Evolutionary conservation across 2,797 vertebrate species (phyloP).

Genomic region (Diplodus puntazzo): DNA sequence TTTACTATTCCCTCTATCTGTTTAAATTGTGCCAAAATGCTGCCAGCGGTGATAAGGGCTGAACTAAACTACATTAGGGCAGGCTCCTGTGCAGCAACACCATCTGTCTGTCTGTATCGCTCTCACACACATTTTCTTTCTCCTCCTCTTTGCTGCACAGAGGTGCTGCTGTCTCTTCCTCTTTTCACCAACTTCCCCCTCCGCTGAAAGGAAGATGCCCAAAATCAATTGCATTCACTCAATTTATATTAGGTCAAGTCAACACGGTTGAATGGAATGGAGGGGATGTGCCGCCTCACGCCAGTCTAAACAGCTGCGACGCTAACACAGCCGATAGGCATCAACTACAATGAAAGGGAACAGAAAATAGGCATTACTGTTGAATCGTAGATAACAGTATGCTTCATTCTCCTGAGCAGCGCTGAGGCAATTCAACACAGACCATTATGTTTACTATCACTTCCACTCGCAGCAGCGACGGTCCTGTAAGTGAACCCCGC

Average conservation of each 20-base stretch:
- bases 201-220: slow-evolving; percentile 52
- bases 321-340: slow-evolving; percentile 58
- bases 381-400: slow-evolving; percentile 41
- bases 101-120: slow-evolving; percentile 76
- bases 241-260: slow-evolving; percentile 64
- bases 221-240: slow-evolving; percentile 76
- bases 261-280: slow-evolving; percentile 43
- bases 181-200: slow-evolving; percentile 45
- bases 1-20: slow-evolving; percentile 56
- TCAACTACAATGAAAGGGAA: slow-evolving; percentile 58
- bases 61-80: slow-evolving; percentile 65
- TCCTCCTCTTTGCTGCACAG: slow-evolving; percentile 44
- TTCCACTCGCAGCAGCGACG: slow-evolving; percentile 30
- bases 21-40: slow-evolving; percentile 60
- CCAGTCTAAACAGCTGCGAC: slow-evolving; percentile 18
- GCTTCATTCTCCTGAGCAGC: slow-evolving; percentile 36
- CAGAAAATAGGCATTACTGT: slow-evolving; percentile 52
- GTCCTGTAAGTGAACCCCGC: slow-evolving; percentile 49
- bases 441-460: slow-evolving; percentile 36
- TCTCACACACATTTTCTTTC: slow-evolving; percentile 71
- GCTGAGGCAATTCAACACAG: slow-evolving; percentile 35
- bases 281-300: slow-evolving; percentile 1
- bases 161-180: slow-evolving; percentile 52
- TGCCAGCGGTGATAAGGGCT: slow-evolving; percentile 69
- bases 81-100: slow-evolving; percentile 63